Conservation (phyloP, 2,113 vertebrate genomes). For the Chloroceryle aenea region DNA sequence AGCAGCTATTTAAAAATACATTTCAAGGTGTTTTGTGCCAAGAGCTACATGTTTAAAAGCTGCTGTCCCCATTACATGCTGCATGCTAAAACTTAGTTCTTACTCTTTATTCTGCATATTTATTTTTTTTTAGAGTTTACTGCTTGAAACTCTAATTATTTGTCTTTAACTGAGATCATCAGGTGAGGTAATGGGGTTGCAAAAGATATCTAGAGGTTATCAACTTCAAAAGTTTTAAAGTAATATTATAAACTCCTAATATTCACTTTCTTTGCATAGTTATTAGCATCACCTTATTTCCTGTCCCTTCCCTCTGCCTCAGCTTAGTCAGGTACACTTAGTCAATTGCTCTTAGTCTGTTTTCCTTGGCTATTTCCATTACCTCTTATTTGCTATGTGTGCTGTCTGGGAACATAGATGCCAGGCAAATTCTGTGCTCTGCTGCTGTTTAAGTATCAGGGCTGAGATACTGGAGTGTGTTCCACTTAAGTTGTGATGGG, state of each 20-base stretch:
- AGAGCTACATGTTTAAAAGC: not conserved
- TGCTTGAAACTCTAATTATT: not conserved
- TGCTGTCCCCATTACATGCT: not conserved
- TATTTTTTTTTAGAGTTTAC: not conserved
- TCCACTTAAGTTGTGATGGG: not conserved
- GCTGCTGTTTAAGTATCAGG: not conserved
- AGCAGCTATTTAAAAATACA: slow-evolving; percentile 38
- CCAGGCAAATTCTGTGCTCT: not conserved
- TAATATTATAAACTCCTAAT: not conserved
- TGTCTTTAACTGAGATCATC: not conserved
- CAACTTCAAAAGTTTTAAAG: not conserved
- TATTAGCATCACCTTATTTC: not conserved
- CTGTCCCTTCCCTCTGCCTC: not conserved
- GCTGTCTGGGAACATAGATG: not conserved
- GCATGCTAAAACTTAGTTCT: not conserved
- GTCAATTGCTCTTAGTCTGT: not conserved
- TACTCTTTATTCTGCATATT: not conserved
- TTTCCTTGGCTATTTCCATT: not conserved
- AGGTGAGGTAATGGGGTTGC: not conserved
- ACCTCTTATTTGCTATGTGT: not conserved
- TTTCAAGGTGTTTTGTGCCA: slow-evolving; percentile 17
- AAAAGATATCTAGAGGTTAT: not conserved
- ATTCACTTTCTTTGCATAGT: rapidly evolving
- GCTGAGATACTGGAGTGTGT: not conserved
- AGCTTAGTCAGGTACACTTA: not conserved